These are phyloP conservation scores for Elanus axillaris DNA, from an alignment of 2,113 vertebrate species.

Conservation along the genomic window DNA sequence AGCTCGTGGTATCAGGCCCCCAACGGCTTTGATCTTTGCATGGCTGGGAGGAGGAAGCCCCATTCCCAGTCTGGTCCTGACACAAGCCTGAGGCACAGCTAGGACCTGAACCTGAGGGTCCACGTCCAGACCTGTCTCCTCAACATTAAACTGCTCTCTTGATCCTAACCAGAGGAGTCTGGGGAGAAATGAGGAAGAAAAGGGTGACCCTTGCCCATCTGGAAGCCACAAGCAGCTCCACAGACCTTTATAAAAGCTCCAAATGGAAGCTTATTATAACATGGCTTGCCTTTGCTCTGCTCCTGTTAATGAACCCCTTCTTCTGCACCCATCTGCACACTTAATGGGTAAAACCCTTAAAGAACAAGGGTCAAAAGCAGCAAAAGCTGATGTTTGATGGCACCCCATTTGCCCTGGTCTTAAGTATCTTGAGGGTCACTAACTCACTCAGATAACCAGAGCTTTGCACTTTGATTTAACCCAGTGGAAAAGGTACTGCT, in stretches of 20 bases:
- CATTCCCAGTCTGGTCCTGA: not conserved
- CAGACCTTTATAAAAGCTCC: not conserved
- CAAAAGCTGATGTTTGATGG: not conserved
- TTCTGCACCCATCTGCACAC: not conserved
- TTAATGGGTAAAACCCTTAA: not conserved
- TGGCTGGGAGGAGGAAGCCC: rapidly evolving
- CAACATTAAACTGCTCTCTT: not conserved
- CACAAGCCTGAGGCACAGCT: not conserved
- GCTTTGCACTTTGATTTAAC: not conserved
- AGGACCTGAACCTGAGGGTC: not conserved
- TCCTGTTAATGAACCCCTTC: not conserved
- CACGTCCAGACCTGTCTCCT: not conserved
- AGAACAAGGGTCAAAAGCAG: not conserved
- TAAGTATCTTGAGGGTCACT: not conserved
- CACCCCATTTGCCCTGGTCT: not conserved
- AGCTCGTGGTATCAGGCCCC: not conserved
- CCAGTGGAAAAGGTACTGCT: not conserved
- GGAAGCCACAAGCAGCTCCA: not conserved
- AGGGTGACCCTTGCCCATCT: not conserved
- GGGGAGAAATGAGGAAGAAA: not conserved
- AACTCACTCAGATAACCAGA: not conserved
- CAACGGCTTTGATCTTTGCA: not conserved
- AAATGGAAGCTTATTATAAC: not conserved
- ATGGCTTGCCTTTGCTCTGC: not conserved
- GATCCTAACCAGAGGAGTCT: not conserved